These are phyloP conservation scores for Oceanodroma leucorhoa DNA, from an alignment of 2,797 vertebrate genomes.

Conservation along the genomic window DNA sequence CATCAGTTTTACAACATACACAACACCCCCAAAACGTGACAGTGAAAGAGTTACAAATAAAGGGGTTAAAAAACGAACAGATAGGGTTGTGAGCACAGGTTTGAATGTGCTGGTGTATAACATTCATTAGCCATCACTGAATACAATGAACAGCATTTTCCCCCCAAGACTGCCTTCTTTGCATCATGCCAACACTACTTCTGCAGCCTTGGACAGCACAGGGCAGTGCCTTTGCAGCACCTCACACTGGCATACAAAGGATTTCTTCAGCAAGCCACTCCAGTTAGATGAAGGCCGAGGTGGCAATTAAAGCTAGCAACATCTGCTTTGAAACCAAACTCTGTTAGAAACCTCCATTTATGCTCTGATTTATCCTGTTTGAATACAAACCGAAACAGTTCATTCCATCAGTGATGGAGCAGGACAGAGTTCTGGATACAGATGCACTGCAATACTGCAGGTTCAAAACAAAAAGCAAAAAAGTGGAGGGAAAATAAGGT, in stretches of 20 bases:
- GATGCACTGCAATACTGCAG: not conserved
- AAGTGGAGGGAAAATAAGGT: not conserved
- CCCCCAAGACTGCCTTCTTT: not conserved
- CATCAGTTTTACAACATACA: not conserved
- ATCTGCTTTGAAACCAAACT: not conserved
- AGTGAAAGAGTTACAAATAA: not conserved
- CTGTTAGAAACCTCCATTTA: not conserved
- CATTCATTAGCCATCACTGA: constrained; percentile 45
- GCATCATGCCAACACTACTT: not conserved
- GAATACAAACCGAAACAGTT: not conserved
- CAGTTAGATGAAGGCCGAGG: not conserved
- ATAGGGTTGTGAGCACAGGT: not conserved
- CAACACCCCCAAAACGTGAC: not conserved
- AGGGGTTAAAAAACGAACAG: not conserved
- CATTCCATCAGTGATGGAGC: constrained; percentile 38
- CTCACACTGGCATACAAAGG: not conserved
- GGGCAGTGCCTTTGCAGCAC: not conserved
- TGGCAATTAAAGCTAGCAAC: not conserved
- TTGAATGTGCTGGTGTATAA: not conserved
- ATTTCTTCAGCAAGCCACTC: not conserved
- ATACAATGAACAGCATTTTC: constrained; percentile 12
- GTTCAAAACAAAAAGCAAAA: constrained; percentile 14
- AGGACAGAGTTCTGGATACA: not conserved
- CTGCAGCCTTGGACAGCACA: not conserved
- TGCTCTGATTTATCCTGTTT: not conserved